Evolutionary conservation across 2,113 vertebrate genomes (phyloP), one percentile per base, ranked within the genome.

Genomic region (Esox niger): DNA sequence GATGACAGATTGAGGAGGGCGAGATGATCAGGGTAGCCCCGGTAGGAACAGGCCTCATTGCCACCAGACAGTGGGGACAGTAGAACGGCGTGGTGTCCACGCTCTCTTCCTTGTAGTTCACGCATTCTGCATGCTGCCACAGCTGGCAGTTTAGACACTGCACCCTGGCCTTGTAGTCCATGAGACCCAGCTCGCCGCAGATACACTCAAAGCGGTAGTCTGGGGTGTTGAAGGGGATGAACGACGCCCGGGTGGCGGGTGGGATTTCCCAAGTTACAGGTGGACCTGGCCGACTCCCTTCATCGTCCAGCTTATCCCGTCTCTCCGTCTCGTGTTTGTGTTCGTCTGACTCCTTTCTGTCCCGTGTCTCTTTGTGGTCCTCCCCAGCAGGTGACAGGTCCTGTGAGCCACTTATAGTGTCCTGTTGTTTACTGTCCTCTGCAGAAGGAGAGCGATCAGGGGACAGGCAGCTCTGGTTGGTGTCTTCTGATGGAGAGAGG

Each of bases 1-100:
- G 97, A 80, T 98, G 96, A 84, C 97, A 98, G 85, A 99, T 99
- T 73, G 97, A 99, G 87, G 96, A 98, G 0, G 97, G 97, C 0
- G 97, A 99, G 88, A 99, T 96, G 55, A 99, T 99, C 64, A 99
- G 92, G 47, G 97, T 99, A 0, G 97, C 97, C 31, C 95, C 89
- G 0, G 96, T 96, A 55, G 95, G 91, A 64, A 98, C 94, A 0
- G 96, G 96, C 7, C 93, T 95, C 97, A 98, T 98, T 52, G 95
- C 95, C 10, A 99, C 96, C 8, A 99, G 92, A 77, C 97, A 99
- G 79, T 99, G 97, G 15, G 97, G 96, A 75, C 97, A 99, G 86
- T 98, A 98, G 85, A 98, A 99, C 0, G 97, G 96, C 0, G 93
- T 95, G 1, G 93, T 90, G 33, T 90, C 91, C 27, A 95, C 79